These are phyloP conservation scores for Eristalis intricaria DNA, from an alignment of 2,888 invertebrate genomes.

Conservation along the genomic window DNA sequence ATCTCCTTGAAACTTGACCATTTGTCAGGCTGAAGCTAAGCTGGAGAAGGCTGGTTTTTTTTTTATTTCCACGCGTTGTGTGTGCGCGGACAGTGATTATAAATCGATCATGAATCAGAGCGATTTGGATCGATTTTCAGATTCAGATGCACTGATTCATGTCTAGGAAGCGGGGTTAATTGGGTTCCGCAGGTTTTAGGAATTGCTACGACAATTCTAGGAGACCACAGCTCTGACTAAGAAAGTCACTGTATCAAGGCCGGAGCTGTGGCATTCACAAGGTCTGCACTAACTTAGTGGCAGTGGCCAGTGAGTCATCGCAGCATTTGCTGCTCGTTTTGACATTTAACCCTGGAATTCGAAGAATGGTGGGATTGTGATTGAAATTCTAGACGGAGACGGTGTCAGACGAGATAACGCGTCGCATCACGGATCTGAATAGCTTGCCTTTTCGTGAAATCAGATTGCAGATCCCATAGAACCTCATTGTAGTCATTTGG, in stretches of 20 bases:
- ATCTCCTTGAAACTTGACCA: conserved; percentile 35
- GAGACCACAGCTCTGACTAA: background rate
- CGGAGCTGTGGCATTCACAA: too few species aligned
- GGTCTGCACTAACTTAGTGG: background rate
- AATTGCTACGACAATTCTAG: background rate
- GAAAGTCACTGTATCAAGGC: background rate
- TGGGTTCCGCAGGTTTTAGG: background rate
- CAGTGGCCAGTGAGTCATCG: background rate
- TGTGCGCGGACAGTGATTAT: background rate
- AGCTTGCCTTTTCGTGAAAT: too few species aligned
- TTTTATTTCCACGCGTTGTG: background rate
- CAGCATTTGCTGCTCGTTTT: background rate
- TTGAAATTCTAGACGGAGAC: background rate
- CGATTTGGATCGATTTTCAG: background rate
- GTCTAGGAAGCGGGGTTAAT: background rate
- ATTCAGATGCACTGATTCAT: background rate
- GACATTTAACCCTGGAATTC: background rate
- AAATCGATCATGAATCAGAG: background rate
- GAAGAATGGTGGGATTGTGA: background rate
- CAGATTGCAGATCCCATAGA: too few species aligned
- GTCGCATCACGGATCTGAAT: too few species aligned
- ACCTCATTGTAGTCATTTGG: too few species aligned
- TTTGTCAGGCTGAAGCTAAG: background rate
- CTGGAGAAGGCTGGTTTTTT: background rate
- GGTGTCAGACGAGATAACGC: too few species aligned